phyloP scores from a whole-genome alignment of 2,888 invertebrate species.

The Mellilla xanthometata region DNA sequence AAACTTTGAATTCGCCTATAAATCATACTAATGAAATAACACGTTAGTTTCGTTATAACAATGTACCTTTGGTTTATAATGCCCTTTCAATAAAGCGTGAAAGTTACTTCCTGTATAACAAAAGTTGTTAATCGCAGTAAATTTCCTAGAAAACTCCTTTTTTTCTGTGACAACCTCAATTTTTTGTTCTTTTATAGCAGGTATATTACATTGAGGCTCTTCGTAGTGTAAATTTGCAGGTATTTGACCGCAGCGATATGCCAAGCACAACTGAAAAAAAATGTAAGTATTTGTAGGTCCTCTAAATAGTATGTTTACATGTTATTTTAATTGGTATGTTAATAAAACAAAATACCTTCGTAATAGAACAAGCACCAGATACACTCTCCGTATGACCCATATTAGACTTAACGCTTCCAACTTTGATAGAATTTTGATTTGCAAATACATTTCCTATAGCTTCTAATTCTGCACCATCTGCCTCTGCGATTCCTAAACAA shows the following conservation, averaged over 20 bases:
- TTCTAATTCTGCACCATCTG: constrained; percentile 84
- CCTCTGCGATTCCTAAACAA: constrained; percentile 77
- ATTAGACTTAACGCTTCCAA: constrained; percentile 63
- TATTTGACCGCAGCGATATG: constrained; percentile 47
- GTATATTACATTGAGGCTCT: constrained; percentile 38
- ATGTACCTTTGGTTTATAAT: constrained; percentile 50
- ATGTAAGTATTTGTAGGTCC: no score
- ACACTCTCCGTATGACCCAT: constrained; percentile 55
- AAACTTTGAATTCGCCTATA: background rate
- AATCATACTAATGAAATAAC: no score
- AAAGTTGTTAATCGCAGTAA: constrained; percentile 46
- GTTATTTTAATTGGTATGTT: no score
- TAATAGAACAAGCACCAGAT: constrained; percentile 70
- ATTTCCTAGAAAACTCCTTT: constrained; percentile 42
- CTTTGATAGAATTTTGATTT: constrained; percentile 73
- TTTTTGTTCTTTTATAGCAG: constrained; percentile 39
- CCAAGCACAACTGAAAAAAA: constrained; percentile 45
- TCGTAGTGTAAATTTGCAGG: constrained; percentile 50
- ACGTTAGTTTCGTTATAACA: no score
- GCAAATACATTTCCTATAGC: constrained; percentile 81
- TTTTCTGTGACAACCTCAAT: constrained; percentile 45
- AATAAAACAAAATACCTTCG: no score
- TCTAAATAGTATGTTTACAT: no score
- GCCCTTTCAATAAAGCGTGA: constrained; percentile 48
- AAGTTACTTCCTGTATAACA: constrained; percentile 42